Evolutionary conservation across 2,797 vertebrate species (phyloP).

Genomic region (Artibeus jamaicensis): DNA sequence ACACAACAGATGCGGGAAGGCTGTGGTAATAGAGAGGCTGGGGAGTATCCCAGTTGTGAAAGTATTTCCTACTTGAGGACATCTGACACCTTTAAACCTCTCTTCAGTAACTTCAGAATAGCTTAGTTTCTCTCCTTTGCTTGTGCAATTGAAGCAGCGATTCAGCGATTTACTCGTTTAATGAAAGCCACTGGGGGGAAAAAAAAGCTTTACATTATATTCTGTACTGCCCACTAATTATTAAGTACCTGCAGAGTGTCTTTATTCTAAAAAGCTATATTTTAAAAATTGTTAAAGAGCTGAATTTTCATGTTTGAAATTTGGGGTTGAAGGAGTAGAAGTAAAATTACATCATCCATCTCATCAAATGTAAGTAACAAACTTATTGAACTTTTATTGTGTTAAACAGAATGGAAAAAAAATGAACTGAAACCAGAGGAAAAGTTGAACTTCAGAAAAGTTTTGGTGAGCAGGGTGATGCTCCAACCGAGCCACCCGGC

Average conservation of each 20-base stretch:
- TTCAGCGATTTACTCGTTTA: neutral
- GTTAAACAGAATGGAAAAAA: neutral
- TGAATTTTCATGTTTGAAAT: neutral
- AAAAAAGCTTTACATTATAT: neutral
- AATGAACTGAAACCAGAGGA: neutral
- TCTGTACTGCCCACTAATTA: neutral
- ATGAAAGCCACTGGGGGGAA: neutral
- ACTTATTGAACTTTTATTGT: neutral
- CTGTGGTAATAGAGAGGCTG: neutral
- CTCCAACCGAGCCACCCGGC: neutral
- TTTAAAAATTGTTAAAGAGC: neutral
- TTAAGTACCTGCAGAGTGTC: neutral
- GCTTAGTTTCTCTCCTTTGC: neutral
- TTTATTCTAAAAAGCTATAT: neutral
- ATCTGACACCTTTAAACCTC: neutral
- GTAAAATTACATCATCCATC: neutral
- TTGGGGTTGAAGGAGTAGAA: neutral
- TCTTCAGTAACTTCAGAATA: neutral
- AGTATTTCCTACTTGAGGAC: neutral
- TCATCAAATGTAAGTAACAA: neutral
- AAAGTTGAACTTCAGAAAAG: neutral
- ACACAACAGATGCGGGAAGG: neutral
- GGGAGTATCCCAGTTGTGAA: conserved; percentile 43
- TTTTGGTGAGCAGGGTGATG: neutral
- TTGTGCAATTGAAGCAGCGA: neutral